Evolutionary conservation across 2,113 vertebrate species (phyloP).

Genomic region (Pollimyrus isidori): DNA sequence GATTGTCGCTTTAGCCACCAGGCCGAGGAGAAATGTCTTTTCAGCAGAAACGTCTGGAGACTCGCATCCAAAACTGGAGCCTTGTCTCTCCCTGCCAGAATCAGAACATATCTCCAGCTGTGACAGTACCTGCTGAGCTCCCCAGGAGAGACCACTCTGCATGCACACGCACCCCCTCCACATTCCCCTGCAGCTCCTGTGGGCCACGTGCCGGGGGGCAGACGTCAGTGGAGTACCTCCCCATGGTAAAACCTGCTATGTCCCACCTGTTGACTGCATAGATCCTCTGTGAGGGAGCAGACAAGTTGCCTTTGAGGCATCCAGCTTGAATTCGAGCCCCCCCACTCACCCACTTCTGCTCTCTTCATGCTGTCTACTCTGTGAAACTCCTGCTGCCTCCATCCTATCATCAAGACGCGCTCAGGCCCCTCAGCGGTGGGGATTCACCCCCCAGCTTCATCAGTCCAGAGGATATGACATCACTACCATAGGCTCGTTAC

Average conservation of each 20-base stretch:
- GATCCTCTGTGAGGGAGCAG: not conserved
- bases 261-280: not conserved
- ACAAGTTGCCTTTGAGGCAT: not conserved
- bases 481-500: not conserved
- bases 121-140: conserved; percentile 30
- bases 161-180: conserved; percentile 30
- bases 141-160: conserved; percentile 19
- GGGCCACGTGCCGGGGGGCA: conserved; percentile 26
- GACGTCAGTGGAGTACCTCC: conserved; percentile 28
- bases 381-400: not conserved
- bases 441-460: not conserved
- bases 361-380: not conserved
- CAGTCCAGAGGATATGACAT: conserved; percentile 4
- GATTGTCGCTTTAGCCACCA: not conserved
- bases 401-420: not conserved
- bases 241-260: not conserved
- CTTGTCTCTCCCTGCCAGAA: not conserved
- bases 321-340: not conserved
- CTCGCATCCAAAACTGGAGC: not conserved
- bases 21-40: not conserved
- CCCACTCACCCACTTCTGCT: not conserved
- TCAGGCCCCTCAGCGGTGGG: not conserved
- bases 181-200: conserved; percentile 26
- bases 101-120: conserved; percentile 17
- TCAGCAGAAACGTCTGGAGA: not conserved